phyloP scores from a whole-genome alignment of 2,888 invertebrate genomes.

The Standfussiana lucernea region DNA sequence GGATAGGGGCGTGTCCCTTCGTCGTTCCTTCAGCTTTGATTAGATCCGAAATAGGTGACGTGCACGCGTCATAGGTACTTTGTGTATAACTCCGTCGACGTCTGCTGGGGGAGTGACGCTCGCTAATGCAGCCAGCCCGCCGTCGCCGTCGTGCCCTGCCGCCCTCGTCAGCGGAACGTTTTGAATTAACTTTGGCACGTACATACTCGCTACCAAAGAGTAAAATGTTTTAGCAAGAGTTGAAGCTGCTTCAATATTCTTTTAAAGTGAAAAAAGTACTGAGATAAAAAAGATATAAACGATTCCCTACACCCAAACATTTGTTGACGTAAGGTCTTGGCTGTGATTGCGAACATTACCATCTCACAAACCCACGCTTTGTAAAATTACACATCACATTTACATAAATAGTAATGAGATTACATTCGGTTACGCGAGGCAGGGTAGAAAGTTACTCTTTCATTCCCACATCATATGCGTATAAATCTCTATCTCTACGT shows the following conservation, averaged over 20 bases:
- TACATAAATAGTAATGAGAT: constrained; percentile 71
- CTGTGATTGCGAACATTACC: constrained; percentile 52
- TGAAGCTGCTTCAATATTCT: constrained; percentile 12
- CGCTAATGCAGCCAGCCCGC: constrained; percentile 63
- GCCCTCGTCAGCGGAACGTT: constrained; percentile 54
- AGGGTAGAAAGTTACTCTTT: constrained; percentile 75
- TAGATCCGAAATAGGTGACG: constrained; percentile 46
- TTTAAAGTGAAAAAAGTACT: background rate
- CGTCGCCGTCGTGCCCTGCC: constrained; percentile 41
- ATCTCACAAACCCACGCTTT: constrained; percentile 57
- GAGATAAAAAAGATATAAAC: constrained; percentile 22
- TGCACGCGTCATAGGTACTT: constrained; percentile 27
- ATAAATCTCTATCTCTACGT: constrained; percentile 71
- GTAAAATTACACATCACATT: constrained; percentile 67
- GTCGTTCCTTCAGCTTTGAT: constrained; percentile 42
- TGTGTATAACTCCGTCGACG: constrained; percentile 30
- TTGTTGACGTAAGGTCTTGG: constrained; percentile 44
- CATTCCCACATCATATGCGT: constrained; percentile 74
- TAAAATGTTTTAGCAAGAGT: constrained; percentile 22
- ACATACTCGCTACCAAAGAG: constrained; percentile 52
- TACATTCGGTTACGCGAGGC: constrained; percentile 69
- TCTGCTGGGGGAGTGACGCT: constrained; percentile 56
- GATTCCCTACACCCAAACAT: constrained; percentile 8
- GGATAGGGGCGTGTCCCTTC: background rate
- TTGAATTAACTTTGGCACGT: constrained; percentile 69